These are phyloP conservation scores for Dendrolimus kikuchii DNA, from an alignment of 1,140 invertebrate species.

Conservation along the genomic window DNA sequence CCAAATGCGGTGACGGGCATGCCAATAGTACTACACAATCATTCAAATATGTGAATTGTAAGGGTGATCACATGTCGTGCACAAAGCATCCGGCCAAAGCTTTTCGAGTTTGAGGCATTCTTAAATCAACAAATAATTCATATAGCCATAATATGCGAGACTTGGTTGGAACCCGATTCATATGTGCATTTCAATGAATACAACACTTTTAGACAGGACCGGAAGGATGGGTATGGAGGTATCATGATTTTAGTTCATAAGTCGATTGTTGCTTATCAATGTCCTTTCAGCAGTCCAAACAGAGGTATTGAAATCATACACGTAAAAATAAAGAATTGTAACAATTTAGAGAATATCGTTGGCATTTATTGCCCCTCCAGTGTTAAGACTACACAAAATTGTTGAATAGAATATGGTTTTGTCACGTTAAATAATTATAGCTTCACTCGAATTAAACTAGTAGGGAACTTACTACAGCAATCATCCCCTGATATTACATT, in stretches of 20 bases:
- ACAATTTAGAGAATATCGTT: no score
- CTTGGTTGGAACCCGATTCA: not conserved
- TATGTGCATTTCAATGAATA: not conserved
- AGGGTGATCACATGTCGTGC: constrained; percentile 16
- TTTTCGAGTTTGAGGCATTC: not conserved
- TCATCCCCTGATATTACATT: no score
- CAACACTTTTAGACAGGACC: constrained; percentile 1
- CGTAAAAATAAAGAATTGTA: constrained; percentile 5
- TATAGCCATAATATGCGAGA: constrained; percentile 2
- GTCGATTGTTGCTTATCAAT: constrained; percentile 1
- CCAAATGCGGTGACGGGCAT: constrained; percentile 21
- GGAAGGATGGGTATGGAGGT: constrained; percentile 3
- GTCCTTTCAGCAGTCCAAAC: not conserved
- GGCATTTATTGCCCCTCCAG: no score
- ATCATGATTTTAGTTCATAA: constrained; percentile 4
- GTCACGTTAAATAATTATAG: no score
- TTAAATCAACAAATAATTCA: constrained; percentile 3
- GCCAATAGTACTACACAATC: constrained; percentile 12
- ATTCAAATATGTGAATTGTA: constrained; percentile 21
- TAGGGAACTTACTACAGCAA: no score
- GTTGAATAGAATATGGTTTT: no score
- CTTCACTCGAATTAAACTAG: no score
- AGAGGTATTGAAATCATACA: constrained; percentile 3
- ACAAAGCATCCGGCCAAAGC: constrained; percentile 3
- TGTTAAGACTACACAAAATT: no score